Conservation (phyloP, 2,113 vertebrate species). For the Sinosuthora webbiana region DNA sequence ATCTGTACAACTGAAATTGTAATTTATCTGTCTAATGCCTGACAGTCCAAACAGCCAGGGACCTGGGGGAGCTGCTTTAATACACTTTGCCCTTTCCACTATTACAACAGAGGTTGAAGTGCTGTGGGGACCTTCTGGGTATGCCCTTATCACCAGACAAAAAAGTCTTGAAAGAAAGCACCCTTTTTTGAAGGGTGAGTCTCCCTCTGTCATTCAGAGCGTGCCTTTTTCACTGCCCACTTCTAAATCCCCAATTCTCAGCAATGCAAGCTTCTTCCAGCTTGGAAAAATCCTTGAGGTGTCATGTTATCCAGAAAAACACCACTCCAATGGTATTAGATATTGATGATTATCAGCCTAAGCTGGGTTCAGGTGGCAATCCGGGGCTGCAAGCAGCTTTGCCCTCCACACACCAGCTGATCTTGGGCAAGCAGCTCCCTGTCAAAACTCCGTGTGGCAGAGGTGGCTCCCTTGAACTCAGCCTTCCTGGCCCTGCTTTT, state of each 20-base stretch:
- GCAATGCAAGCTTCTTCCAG: not conserved
- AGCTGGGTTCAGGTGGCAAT: not conserved
- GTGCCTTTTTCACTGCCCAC: not conserved
- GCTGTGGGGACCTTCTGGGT: not conserved
- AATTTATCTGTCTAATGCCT: not conserved
- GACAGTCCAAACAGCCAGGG: not conserved
- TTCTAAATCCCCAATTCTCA: not conserved
- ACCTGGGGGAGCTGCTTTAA: not conserved
- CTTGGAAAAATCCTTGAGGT: not conserved
- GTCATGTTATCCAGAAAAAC: not conserved
- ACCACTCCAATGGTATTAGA: accelerated
- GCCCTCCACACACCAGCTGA: not conserved
- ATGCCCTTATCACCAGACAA: not conserved
- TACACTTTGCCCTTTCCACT: not conserved
- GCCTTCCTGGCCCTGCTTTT: not conserved
- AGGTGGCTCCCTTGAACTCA: not conserved
- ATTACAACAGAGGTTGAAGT: not conserved
- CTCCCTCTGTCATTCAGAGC: not conserved
- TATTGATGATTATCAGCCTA: not conserved
- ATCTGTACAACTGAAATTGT: not conserved
- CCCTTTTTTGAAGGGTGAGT: not conserved
- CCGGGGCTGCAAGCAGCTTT: not conserved
- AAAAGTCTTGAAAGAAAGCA: not conserved
- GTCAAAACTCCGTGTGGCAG: not conserved
- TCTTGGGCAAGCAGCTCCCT: not conserved